Percentiles rank a stretch among this genome's conserved stretches.
Conservation (phyloP, 2,797 vertebrate genomes). For the Protonibea diacanthus region DNA sequence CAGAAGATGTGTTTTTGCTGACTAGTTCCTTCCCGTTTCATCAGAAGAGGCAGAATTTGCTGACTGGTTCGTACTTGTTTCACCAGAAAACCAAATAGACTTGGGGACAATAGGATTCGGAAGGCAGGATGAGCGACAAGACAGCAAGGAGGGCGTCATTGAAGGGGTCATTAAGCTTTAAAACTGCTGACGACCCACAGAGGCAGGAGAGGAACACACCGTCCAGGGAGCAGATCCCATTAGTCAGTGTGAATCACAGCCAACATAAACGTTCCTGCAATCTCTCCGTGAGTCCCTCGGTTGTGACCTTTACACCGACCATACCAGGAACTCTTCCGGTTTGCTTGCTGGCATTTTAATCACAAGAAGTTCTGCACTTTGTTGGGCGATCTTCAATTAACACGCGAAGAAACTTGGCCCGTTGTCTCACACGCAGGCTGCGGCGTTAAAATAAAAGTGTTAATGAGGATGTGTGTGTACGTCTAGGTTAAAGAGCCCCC, state of each 20-base stretch:
- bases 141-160: constrained; percentile 1
- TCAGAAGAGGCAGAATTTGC: constrained; percentile 38
- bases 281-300: neutral
- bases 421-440: neutral
- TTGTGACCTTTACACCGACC: too few species aligned
- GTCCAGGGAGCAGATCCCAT: constrained; percentile 41
- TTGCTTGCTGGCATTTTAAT: neutral
- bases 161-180: constrained; percentile 50
- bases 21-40: constrained; percentile 49
- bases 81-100: neutral
- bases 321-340: neutral
- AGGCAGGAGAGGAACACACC: constrained; percentile 46
- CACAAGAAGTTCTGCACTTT: neutral
- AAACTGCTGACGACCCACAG: constrained; percentile 77
- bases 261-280: constrained; percentile 63
- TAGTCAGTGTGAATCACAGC: constrained; percentile 51
- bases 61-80: constrained; percentile 47
- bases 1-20: constrained; percentile 74
- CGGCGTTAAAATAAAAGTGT: constrained; percentile 3
- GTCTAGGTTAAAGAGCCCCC: constrained; percentile 47
- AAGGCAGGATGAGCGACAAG: constrained; percentile 64
- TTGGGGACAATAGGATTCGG: constrained; percentile 57
- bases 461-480: constrained; percentile 19
- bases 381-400: neutral
- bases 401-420: neutral